Percentiles rank a stretch among this genome's conserved stretches.
Conservation (phyloP, 2,797 vertebrate genomes). For the Yasuhikotakia modesta region DNA sequence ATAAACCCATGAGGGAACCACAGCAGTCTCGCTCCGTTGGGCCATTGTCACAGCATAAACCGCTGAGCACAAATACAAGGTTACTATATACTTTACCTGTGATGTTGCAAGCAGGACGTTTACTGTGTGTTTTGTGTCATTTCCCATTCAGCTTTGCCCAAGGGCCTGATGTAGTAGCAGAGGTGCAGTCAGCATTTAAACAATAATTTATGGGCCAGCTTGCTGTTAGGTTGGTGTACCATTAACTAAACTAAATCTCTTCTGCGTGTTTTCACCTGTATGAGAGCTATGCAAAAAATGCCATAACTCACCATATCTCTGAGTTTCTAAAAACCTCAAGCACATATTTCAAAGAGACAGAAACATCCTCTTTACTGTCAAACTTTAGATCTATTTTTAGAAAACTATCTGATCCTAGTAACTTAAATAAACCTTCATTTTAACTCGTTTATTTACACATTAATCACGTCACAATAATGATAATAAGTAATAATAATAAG, state of each 20-base stretch:
- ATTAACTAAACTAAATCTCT: constrained; percentile 70
- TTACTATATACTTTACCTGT: not conserved
- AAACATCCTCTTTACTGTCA: constrained; percentile 56
- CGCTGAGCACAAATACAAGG: constrained; percentile 1
- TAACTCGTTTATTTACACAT: not conserved
- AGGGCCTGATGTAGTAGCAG: constrained; percentile 35
- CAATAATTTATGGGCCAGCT: constrained; percentile 74
- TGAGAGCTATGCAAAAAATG: constrained; percentile 76
- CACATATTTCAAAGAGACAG: constrained; percentile 53
- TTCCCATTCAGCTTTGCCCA: constrained; percentile 3
- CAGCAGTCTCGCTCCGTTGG: constrained; percentile 13
- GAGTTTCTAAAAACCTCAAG: constrained; percentile 51
- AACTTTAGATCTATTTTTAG: constrained; percentile 46
- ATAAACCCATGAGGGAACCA: constrained; percentile 39
- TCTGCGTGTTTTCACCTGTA: constrained; percentile 77
- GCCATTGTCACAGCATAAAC: constrained; percentile 16
- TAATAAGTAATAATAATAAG: no score
- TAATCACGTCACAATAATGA: not conserved
- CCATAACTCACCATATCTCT: constrained; percentile 62
- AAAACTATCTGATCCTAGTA: constrained; percentile 21
- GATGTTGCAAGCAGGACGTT: not conserved
- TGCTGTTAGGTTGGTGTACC: constrained; percentile 69
- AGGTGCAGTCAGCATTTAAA: constrained; percentile 59
- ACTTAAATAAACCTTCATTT: constrained; percentile 31
- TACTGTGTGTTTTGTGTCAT: not conserved